Conservation (phyloP, 2,888 invertebrate genomes). For the Euproctis similis region DNA sequence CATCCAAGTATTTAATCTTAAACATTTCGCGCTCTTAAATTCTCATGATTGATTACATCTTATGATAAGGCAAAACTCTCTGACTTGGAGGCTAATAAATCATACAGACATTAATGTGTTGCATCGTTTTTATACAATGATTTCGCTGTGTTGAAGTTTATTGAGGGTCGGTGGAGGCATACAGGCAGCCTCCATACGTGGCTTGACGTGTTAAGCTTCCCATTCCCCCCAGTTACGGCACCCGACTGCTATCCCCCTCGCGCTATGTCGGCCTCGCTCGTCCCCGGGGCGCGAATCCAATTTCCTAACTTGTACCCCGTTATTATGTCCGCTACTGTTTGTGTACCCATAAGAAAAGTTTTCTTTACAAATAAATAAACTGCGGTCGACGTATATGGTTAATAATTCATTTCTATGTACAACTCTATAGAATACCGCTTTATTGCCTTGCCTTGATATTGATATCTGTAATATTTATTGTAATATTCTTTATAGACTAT, state of each 20-base stretch:
- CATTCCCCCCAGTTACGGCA: conserved; percentile 1
- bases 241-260: conserved; percentile 10
- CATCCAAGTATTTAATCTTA: too few relatives aligned
- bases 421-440: conserved; percentile 10
- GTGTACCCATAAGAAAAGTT: conserved; percentile 41
- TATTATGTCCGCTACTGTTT: conserved; percentile 47
- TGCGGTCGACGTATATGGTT: conserved; percentile 22
- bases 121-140: conserved; percentile 1
- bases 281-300: conserved; percentile 61
- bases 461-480: too few relatives aligned
- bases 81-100: conserved; percentile 1
- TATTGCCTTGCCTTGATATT: conserved; percentile 24
- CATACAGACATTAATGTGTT: conserved; percentile 1
- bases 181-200: conserved; percentile 13
- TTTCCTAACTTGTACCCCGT: conserved; percentile 60
- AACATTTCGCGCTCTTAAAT: too few relatives aligned
- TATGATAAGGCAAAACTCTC: not conserved
- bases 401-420: conserved; percentile 12
- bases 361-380: conserved; percentile 39
- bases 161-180: conserved; percentile 10
- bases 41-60: conserved; percentile 2
- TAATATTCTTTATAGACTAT: too few relatives aligned
- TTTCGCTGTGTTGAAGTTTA: conserved; percentile 10
- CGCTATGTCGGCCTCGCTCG: conserved; percentile 29
- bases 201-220: conserved; percentile 29